Conservation (phyloP, 2,888 invertebrate genomes). For the Fabriciana adippe region DNA sequence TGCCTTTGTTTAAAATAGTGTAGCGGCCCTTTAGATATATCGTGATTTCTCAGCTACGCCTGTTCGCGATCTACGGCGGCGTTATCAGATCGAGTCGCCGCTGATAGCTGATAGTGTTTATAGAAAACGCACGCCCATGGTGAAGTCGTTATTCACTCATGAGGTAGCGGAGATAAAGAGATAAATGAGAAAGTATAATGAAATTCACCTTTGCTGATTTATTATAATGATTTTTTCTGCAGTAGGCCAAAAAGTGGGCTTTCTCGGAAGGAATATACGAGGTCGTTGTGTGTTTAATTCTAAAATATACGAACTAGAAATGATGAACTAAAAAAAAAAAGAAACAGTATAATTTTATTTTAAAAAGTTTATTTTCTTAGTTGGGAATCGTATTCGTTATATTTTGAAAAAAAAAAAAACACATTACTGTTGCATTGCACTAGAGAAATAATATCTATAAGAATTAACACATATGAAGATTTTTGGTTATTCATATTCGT, state of each 20-base stretch:
- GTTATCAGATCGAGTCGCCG: slow-evolving; percentile 18
- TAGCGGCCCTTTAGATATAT: neutral
- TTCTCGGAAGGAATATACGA: no score
- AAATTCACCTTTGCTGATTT: slow-evolving; percentile 1
- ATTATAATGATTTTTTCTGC: neutral
- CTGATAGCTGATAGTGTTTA: slow-evolving; percentile 19
- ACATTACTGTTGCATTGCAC: no score
- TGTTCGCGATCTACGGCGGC: slow-evolving; percentile 1
- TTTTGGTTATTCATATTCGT: no score
- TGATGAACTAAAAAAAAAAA: no score
- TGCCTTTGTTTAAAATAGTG: neutral
- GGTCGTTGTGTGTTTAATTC: no score
- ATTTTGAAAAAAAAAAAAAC: no score
- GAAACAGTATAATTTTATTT: no score
- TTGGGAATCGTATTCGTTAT: no score
- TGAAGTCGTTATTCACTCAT: slow-evolving; percentile 5
- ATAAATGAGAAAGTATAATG: neutral
- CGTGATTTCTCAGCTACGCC: slow-evolving; percentile 11
- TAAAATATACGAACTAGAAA: no score
- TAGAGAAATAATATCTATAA: no score
- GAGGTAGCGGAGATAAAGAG: slow-evolving; percentile 10
- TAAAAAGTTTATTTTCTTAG: no score
- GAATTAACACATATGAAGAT: no score
- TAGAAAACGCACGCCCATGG: slow-evolving; percentile 15
- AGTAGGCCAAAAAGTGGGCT: neutral